Conservation (phyloP, 2,113 vertebrate genomes). For the Siphamia tubifer region DNA sequence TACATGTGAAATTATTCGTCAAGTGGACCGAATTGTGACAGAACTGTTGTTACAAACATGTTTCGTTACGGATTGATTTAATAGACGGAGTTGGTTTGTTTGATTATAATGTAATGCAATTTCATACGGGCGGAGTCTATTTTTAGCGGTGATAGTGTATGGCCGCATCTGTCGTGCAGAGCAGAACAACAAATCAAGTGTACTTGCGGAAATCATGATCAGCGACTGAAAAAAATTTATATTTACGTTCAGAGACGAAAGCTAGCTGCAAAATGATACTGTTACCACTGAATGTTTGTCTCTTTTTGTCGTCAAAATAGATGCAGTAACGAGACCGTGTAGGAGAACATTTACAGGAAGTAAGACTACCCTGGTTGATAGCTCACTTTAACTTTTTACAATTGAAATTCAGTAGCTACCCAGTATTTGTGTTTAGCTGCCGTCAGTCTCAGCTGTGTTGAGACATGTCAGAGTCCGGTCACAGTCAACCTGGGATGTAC, state of each 20-base stretch:
- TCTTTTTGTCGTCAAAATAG: too few relatives aligned
- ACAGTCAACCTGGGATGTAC: conserved; percentile 91
- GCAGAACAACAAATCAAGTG: neutral
- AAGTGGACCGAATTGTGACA: too few relatives aligned
- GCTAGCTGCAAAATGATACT: rapidly evolving
- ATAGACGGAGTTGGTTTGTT: neutral
- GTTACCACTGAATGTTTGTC: neutral
- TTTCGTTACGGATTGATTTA: conserved; percentile 41
- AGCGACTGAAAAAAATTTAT: neutral
- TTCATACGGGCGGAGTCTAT: conserved; percentile 15
- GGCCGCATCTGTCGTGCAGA: neutral
- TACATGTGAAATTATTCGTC: neutral
- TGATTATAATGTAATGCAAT: rapidly evolving
- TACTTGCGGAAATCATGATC: too few relatives aligned
- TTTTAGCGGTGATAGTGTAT: rapidly evolving
- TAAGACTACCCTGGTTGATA: neutral
- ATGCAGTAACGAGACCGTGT: too few relatives aligned
- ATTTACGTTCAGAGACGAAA: neutral
- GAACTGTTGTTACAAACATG: neutral
- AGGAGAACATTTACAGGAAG: neutral
- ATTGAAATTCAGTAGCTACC: neutral
- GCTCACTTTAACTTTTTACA: neutral
- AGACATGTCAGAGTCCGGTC: conserved; percentile 89
- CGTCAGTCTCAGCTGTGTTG: neutral
- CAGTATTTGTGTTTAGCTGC: neutral